Evolutionary conservation across 2,113 vertebrate species (phyloP).

Genomic region (Amphiprion percula): DNA sequence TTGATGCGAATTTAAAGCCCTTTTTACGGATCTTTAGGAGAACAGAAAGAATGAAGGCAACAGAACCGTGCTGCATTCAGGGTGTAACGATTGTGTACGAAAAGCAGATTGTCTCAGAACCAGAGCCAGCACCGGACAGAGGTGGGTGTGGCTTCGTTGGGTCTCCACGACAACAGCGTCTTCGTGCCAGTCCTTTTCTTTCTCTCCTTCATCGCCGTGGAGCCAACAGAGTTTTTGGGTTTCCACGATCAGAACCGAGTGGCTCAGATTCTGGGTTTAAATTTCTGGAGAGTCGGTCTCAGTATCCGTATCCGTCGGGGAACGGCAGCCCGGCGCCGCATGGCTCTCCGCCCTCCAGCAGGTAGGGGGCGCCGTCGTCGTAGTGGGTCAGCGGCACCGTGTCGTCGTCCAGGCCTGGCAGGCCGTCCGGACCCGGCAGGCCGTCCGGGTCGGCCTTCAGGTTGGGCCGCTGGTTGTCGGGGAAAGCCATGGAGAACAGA

Average conservation of each 20-base stretch:
- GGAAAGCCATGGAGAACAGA: conserved; percentile 98
- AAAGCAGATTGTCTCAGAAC: conserved; percentile 85
- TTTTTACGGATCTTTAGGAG: conserved; percentile 66
- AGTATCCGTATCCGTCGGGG: conserved; percentile 92
- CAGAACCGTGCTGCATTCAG: conserved; percentile 74
- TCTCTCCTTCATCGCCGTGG: conserved; percentile 53
- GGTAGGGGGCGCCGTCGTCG: conserved; percentile 88
- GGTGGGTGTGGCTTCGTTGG: conserved; percentile 42
- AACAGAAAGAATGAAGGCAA: conserved; percentile 61
- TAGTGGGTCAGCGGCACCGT: conserved; percentile 94
- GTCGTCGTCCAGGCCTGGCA: conserved; percentile 88
- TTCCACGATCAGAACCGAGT: conserved; percentile 52
- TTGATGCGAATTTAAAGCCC: conserved; percentile 81
- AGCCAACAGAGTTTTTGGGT: conserved; percentile 55
- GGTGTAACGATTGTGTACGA: conserved; percentile 62
- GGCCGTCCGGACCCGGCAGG: conserved; percentile 81
- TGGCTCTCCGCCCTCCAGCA: conserved; percentile 90
- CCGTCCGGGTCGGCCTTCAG: conserved; percentile 91
- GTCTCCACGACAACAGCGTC: conserved; percentile 67
- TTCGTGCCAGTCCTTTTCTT: conserved; percentile 35
- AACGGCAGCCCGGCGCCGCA: conserved; percentile 88
- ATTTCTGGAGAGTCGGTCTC: conserved; percentile 64
- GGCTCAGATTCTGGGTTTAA: conserved; percentile 54
- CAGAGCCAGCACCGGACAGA: conserved; percentile 28
- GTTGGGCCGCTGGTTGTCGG: conserved; percentile 95